phyloP scores from a whole-genome alignment of 2,888 invertebrate species.

The Phaonia tiefii region DNA sequence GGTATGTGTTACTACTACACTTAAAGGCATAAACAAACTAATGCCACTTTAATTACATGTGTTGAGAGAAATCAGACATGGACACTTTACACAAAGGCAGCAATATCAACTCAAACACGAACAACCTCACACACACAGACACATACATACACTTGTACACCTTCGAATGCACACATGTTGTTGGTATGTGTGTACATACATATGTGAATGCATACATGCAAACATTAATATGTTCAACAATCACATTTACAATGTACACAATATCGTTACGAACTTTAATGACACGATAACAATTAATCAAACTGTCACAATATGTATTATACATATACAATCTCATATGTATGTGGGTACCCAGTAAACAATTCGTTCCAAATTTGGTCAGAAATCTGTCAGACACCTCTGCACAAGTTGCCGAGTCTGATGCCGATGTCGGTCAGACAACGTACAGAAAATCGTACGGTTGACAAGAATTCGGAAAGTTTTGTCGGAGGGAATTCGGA shows the following conservation, averaged over 20 bases:
- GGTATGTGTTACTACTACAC: slow-evolving; percentile 18
- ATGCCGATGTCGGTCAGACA: too few relatives aligned
- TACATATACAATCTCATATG: not conserved
- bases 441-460: too few relatives aligned
- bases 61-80: slow-evolving; percentile 37
- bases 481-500: too few relatives aligned
- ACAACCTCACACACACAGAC: slow-evolving; percentile 12
- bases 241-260: slow-evolving; percentile 42
- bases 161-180: not conserved
- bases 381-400: too few relatives aligned
- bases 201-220: too few relatives aligned
- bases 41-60: slow-evolving; percentile 61
- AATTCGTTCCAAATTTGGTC: too few relatives aligned
- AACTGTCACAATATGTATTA: slow-evolving; percentile 55
- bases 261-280: slow-evolving; percentile 48
- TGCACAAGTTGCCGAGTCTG: too few relatives aligned
- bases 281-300: slow-evolving; percentile 63
- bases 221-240: not conserved
- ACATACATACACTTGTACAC: not conserved
- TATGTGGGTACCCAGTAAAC: too few relatives aligned
- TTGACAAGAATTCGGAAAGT: too few relatives aligned
- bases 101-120: slow-evolving; percentile 25
- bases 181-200: not conserved
- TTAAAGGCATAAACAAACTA: slow-evolving; percentile 58
- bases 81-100: not conserved